Percentiles rank a stretch among this genome's conserved stretches.
Evolutionary conservation across 2,888 invertebrate species (phyloP).

Genomic region (Choristoneura rosaceana): DNA sequence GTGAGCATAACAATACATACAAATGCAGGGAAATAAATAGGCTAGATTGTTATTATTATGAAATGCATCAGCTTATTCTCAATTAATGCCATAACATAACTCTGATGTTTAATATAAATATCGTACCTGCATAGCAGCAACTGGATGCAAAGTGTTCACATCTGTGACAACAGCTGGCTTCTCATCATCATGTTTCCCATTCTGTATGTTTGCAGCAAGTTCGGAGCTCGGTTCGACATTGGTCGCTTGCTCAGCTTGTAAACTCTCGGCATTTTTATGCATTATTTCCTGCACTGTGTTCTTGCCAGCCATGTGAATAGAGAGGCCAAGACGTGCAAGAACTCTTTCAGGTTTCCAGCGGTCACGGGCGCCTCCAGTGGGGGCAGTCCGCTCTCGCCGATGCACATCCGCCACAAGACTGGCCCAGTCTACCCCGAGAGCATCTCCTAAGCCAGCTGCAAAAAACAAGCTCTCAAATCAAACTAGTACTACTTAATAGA

Average conservation of each 20-base stretch:
- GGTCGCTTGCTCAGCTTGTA: slow-evolving; percentile 55
- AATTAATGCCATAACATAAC: too few species aligned
- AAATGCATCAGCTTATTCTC: too few species aligned
- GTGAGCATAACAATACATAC: too few species aligned
- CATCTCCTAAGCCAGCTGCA: slow-evolving; percentile 91
- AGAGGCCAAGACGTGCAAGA: slow-evolving; percentile 92
- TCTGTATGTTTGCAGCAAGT: slow-evolving; percentile 57
- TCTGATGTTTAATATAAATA: slow-evolving; percentile 19
- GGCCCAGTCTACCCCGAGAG: slow-evolving; percentile 98
- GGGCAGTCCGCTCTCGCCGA: slow-evolving; percentile 80
- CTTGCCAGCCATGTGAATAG: slow-evolving; percentile 90
- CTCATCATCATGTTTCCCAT: slow-evolving; percentile 61
- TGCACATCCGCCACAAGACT: slow-evolving; percentile 93
- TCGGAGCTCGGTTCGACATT: slow-evolving; percentile 49
- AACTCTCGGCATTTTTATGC: slow-evolving; percentile 64
- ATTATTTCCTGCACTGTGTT: slow-evolving; percentile 72
- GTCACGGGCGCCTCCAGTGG: slow-evolving; percentile 87
- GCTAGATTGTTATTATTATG: too few species aligned
- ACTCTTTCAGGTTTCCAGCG: slow-evolving; percentile 93
- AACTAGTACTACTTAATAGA: neutral
- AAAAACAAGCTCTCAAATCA: slow-evolving; percentile 33
- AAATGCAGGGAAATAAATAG: too few species aligned
- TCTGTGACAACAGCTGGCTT: slow-evolving; percentile 58
- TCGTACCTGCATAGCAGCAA: slow-evolving; percentile 83
- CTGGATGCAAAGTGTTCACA: slow-evolving; percentile 76